These are phyloP conservation scores for Dusona sp. DNA, from an alignment of 2,888 invertebrate species.

Conservation along the genomic window DNA sequence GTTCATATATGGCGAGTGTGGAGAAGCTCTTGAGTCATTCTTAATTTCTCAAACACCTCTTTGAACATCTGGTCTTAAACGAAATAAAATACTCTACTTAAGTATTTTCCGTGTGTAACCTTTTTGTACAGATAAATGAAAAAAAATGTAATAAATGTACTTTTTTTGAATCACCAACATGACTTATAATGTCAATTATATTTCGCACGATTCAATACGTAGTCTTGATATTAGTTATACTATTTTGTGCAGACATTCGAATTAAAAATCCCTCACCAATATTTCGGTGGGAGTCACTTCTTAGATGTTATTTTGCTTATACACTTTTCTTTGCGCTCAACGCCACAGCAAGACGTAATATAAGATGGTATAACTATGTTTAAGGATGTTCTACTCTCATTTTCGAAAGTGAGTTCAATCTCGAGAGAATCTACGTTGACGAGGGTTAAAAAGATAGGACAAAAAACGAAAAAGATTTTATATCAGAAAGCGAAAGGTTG, in stretches of 20 bases:
- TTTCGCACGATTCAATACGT: no score
- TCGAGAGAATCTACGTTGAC: neutral
- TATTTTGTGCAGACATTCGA: no score
- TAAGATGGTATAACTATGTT: neutral
- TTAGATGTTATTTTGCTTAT: no score
- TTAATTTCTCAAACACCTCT: neutral
- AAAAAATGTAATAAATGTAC: neutral
- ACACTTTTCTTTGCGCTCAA: no score
- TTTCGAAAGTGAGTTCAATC: neutral
- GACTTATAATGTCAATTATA: neutral
- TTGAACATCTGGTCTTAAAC: constrained; percentile 37
- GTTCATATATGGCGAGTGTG: constrained; percentile 15
- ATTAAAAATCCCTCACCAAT: no score
- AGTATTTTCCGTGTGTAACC: constrained; percentile 3
- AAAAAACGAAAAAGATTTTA: neutral
- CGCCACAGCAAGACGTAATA: no score
- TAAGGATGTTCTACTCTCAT: neutral
- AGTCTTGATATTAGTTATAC: no score
- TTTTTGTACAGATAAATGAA: neutral
- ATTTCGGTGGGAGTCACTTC: no score
- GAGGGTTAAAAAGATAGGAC: neutral
- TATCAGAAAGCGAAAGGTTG: neutral
- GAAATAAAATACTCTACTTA: constrained; percentile 19
- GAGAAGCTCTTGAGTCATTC: constrained; percentile 40
- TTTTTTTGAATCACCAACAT: neutral